Conservation (phyloP, 2,797 vertebrate species). For the Sphenopsis melanotis region DNA sequence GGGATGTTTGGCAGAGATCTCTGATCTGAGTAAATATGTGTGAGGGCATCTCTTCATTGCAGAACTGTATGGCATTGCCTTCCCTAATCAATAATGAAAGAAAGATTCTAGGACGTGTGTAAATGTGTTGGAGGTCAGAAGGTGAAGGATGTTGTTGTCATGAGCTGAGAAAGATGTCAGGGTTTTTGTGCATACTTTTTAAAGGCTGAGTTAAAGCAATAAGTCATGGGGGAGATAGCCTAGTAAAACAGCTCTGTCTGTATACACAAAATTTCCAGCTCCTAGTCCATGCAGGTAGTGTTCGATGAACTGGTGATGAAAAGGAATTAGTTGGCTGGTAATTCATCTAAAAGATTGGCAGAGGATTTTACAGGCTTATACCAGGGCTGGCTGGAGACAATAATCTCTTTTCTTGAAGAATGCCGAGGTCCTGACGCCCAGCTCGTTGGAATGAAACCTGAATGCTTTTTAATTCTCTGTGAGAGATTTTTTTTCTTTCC, state of each 20-base stretch:
- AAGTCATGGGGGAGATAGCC: slow-evolving; percentile 19
- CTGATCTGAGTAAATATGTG: slow-evolving; percentile 57
- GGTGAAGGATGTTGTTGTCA: slow-evolving; percentile 52
- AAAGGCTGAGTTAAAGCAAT: slow-evolving; percentile 23
- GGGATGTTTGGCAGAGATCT: slow-evolving; percentile 47
- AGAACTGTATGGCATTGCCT: background rate
- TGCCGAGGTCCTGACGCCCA: slow-evolving; percentile 60
- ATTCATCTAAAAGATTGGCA: slow-evolving; percentile 67
- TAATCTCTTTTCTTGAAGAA: slow-evolving; percentile 57
- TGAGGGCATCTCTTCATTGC: slow-evolving; percentile 30
- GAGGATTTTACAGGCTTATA: slow-evolving; percentile 62
- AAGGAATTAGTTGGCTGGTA: slow-evolving; percentile 58
- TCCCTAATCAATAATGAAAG: slow-evolving; percentile 52
- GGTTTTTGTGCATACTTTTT: slow-evolving; percentile 7
- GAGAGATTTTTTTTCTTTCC: slow-evolving; percentile 41
- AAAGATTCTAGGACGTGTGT: slow-evolving; percentile 22
- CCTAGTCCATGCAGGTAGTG: slow-evolving; percentile 52
- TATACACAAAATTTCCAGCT: slow-evolving; percentile 16
- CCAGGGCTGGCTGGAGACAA: slow-evolving; percentile 60
- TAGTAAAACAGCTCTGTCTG: slow-evolving; percentile 27
- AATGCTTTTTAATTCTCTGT: slow-evolving; percentile 67
- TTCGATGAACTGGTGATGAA: slow-evolving; percentile 59
- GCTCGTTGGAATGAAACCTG: slow-evolving; percentile 67
- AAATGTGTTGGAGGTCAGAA: slow-evolving; percentile 40
- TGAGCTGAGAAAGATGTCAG: slow-evolving; percentile 43